Evolutionary conservation across 2,888 invertebrate species (phyloP).

Genomic region (Augiades crinisus): DNA sequence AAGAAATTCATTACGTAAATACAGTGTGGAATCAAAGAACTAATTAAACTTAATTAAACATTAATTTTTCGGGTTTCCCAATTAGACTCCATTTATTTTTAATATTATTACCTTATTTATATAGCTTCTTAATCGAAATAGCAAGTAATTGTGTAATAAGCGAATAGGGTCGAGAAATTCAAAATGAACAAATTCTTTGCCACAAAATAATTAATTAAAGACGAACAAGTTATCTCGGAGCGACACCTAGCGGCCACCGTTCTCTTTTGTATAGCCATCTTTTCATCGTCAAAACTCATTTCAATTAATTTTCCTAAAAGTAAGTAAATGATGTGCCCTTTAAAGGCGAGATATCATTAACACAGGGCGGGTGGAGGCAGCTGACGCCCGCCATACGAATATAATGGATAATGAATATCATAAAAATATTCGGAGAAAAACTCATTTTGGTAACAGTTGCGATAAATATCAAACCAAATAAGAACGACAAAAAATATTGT

Average conservation of each 20-base stretch:
- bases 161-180: slow-evolving; percentile 59
- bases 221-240: slow-evolving; percentile 74
- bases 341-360: slow-evolving; percentile 80
- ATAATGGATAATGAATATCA: slow-evolving; percentile 22
- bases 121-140: slow-evolving; percentile 59
- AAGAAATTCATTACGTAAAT: neutral
- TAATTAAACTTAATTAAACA: slow-evolving; percentile 9
- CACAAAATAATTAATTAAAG: slow-evolving; percentile 78
- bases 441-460: slow-evolving; percentile 1
- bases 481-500: slow-evolving; percentile 4
- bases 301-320: slow-evolving; percentile 80
- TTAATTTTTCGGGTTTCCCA: slow-evolving; percentile 9
- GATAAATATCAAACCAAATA: neutral
- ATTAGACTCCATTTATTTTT: slow-evolving; percentile 9
- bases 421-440: slow-evolving; percentile 7
- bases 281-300: slow-evolving; percentile 81
- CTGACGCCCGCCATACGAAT: slow-evolving; percentile 19
- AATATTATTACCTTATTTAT: slow-evolving; percentile 38
- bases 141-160: slow-evolving; percentile 56
- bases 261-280: slow-evolving; percentile 74
- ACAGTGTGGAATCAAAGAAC: neutral
- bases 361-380: slow-evolving; percentile 50
- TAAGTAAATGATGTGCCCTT: slow-evolving; percentile 80
- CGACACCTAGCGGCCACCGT: slow-evolving; percentile 76
- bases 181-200: slow-evolving; percentile 72